phyloP scores from a whole-genome alignment of 2,888 invertebrate genomes.

The Fragum sueziense region DNA sequence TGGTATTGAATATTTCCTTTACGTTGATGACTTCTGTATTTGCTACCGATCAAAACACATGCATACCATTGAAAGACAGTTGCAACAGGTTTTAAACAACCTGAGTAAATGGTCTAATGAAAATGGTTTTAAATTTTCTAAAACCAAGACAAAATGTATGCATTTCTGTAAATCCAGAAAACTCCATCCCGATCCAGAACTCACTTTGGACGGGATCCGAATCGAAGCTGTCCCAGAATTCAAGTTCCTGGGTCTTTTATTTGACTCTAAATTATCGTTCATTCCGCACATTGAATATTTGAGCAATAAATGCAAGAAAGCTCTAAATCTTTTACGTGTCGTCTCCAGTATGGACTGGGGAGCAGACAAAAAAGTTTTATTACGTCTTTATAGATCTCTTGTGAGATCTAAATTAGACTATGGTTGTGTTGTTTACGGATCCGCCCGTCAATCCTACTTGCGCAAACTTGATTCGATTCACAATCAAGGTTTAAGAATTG shows the following conservation, averaged over 20 bases:
- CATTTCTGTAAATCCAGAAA: conserved; percentile 40
- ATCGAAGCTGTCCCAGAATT: conserved; percentile 33
- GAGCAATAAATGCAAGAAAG: conserved; percentile 38
- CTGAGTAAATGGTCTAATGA: conserved; percentile 20
- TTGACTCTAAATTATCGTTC: conserved; percentile 51
- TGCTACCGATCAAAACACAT: conserved; percentile 29
- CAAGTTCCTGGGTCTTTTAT: conserved; percentile 50
- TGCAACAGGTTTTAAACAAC: conserved; percentile 31
- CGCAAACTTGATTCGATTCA: conserved; percentile 48
- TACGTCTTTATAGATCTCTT: conserved; percentile 29
- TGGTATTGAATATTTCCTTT: conserved; percentile 25
- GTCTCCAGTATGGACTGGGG: conserved; percentile 41
- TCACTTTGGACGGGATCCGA: conserved; percentile 14
- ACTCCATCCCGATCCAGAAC: conserved; percentile 34
- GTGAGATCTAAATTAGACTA: conserved; percentile 53
- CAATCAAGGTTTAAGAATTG: conserved; percentile 48
- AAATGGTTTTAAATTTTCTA: conserved; percentile 52
- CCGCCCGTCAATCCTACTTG: conserved; percentile 47
- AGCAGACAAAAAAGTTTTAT: conserved; percentile 33
- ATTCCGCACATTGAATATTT: conserved; percentile 43
- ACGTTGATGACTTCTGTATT: conserved; percentile 31
- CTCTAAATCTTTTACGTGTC: conserved; percentile 49
- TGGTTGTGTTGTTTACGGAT: conserved; percentile 44
- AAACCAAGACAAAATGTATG: conserved; percentile 44
- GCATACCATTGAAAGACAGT: conserved; percentile 30